phyloP scores from a whole-genome alignment of 2,888 invertebrate genomes.

The Tolmerus cingulatus region DNA sequence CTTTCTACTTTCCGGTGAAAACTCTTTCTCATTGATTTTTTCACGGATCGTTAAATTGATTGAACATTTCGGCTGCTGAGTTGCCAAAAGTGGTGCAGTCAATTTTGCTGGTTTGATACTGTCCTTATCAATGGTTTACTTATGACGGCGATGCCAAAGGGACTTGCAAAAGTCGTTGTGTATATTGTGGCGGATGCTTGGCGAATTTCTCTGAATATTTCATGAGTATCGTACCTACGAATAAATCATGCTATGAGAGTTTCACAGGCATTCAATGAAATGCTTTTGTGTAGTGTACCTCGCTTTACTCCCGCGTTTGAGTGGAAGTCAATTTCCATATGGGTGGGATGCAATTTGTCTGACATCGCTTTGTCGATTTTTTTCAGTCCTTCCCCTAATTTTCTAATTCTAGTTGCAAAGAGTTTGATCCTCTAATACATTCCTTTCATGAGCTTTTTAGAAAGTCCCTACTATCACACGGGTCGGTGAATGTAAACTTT shows the following conservation, averaged over 20 bases:
- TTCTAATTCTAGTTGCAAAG: neutral
- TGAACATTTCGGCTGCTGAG: neutral
- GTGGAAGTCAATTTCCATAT: neutral
- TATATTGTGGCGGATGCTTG: neutral
- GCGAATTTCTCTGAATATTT: neutral
- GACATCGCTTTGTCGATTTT: neutral
- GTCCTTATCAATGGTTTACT: neutral
- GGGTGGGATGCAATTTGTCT: neutral
- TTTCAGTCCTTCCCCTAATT: neutral
- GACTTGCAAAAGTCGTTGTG: neutral
- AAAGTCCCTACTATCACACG: neutral
- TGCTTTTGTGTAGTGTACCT: neutral
- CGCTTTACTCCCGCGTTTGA: neutral
- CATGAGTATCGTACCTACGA: neutral
- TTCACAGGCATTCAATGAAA: neutral
- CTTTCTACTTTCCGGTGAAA: neutral
- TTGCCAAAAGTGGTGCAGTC: neutral
- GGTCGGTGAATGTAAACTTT: neutral
- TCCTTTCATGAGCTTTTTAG: neutral
- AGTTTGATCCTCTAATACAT: neutral
- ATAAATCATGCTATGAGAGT: neutral
- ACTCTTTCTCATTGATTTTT: neutral
- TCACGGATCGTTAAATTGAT: neutral
- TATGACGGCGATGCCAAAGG: neutral
- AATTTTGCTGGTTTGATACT: neutral